phyloP scores from a whole-genome alignment of 37 sponge, comb jelly and placozoan genomes.

The Hormiphora californensis region DNA sequence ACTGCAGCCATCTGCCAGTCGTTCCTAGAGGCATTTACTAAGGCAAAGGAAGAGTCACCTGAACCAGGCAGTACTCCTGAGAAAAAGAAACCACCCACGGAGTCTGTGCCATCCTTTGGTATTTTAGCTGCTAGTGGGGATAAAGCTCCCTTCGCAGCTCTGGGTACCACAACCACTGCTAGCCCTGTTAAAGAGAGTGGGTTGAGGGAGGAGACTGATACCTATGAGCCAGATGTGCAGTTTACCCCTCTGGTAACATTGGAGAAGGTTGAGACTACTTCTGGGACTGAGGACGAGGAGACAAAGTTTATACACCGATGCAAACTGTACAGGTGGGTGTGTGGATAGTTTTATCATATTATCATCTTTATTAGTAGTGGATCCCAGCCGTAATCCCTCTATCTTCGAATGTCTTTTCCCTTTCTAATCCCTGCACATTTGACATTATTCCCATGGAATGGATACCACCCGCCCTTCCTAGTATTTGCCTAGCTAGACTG shows the following conservation, averaged over 20 bases:
- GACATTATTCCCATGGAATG: too few relatives aligned
- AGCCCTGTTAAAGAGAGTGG: slow-evolving; percentile 56
- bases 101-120: background rate
- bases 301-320: slow-evolving; percentile 61
- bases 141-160: slow-evolving; percentile 57
- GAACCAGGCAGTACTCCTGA: background rate
- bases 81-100: background rate
- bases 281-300: slow-evolving; percentile 79
- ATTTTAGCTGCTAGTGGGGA: slow-evolving; percentile 22
- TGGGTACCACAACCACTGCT: slow-evolving; percentile 20
- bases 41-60: background rate
- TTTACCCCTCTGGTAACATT: slow-evolving; percentile 78
- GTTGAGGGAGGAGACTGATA: slow-evolving; percentile 56
- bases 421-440: too few relatives aligned
- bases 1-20: slow-evolving; percentile 59
- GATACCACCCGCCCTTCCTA: too few relatives aligned
- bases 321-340: slow-evolving; percentile 63
- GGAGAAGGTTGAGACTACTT: slow-evolving; percentile 57
- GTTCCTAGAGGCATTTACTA: slow-evolving; percentile 67
- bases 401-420: too few relatives aligned
- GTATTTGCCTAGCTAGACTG: too few relatives aligned
- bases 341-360: too few relatives aligned
- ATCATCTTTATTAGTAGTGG: too few relatives aligned
- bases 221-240: slow-evolving; percentile 66
- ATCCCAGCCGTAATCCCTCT: too few relatives aligned